Base-by-base conservation (phyloP, 2,797 vertebrate genomes). In the Urocyon cinereoargenteus region DNA sequence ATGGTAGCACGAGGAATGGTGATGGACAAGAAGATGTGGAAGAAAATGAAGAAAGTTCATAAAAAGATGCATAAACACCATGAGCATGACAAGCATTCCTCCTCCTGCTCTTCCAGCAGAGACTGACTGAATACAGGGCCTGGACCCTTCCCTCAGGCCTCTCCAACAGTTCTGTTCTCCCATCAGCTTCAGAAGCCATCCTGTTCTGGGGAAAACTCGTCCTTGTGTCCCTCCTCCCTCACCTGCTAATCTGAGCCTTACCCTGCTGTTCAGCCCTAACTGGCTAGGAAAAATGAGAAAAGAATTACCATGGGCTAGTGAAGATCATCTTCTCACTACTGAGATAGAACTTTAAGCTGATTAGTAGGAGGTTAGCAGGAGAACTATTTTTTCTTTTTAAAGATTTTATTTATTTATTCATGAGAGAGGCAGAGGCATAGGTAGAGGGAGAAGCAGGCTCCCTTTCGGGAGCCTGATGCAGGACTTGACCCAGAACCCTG, bases 41-140 rank as follows among this genome's bases (percentile, higher is more conserved):
- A 99, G 98, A 99, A 98, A 95, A 98, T 98, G 98, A 99, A 99
- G 98, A 99, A 99, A 97, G 98, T 91, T 3, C 98, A 99, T 57
- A 99, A 99, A 72, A 99, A 99, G 94, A 98, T 45, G 93, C 97
- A 98, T 73, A 98, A 98, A 64, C 98, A 98, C 36, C 97, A 98
- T 84, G 99, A 98, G 96, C 98, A 99, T 26, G 98, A 99, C 94
- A 99, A 98, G 97, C 97, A 96, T 87, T 16, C 24, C 14, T 40
- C 72, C 14, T 73, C 24, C 34, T 40, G 2, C 2, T 98, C 98
- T 61, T 98, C 98, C 97, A 98, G 98, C 97, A 98, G 97, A 51
- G 98, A 97, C 88, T 64, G 97, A 98, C 94, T 95, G 96, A 97
- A 94, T 12, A 21, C 78, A 92, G 86, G 88, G 66, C 68, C 85